Evolutionary conservation across 2,888 invertebrate genomes (phyloP).

Genomic region (Cyclophora punctaria): DNA sequence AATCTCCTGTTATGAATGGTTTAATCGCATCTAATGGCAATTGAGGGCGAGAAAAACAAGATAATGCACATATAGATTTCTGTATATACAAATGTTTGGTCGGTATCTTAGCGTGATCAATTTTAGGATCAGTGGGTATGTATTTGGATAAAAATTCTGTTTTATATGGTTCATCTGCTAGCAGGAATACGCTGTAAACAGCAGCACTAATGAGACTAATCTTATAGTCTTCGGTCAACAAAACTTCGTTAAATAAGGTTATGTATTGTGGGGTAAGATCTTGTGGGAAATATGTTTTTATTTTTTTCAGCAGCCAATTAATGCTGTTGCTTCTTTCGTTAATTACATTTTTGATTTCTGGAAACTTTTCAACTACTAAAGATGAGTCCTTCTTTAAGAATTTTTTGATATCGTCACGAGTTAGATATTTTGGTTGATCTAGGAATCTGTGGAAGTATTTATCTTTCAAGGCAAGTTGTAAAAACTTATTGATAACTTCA

Average conservation of each 20-base stretch:
- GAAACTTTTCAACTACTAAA: slow-evolving; percentile 14
- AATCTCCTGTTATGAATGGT: slow-evolving; percentile 34
- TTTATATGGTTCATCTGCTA: slow-evolving; percentile 29
- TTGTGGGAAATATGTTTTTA: slow-evolving; percentile 40
- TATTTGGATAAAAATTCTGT: slow-evolving; percentile 30
- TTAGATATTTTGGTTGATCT: slow-evolving; percentile 6
- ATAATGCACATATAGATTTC: slow-evolving; percentile 32
- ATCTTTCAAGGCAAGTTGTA: slow-evolving; percentile 20
- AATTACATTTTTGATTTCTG: slow-evolving; percentile 12
- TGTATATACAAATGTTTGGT: slow-evolving; percentile 21
- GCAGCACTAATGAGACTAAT: slow-evolving; percentile 9
- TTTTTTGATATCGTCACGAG: slow-evolving; percentile 17
- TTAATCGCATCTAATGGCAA: slow-evolving; percentile 25
- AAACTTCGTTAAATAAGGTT: slow-evolving; percentile 23
- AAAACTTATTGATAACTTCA: slow-evolving; percentile 27
- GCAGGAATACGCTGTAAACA: slow-evolving; percentile 30
- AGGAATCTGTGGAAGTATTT: slow-evolving; percentile 13
- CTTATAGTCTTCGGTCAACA: slow-evolving; percentile 8
- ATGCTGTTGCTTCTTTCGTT: slow-evolving; percentile 12
- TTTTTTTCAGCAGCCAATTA: slow-evolving; percentile 30
- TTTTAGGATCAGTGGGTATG: slow-evolving; percentile 27
- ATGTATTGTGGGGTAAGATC: slow-evolving; percentile 34
- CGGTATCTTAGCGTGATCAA: slow-evolving; percentile 23
- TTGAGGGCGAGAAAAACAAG: slow-evolving; percentile 30
- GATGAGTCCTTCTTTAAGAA: slow-evolving; percentile 25